phyloP scores from a whole-genome alignment of 2,797 vertebrate species.

The Gymnothorax javanicus region DNA sequence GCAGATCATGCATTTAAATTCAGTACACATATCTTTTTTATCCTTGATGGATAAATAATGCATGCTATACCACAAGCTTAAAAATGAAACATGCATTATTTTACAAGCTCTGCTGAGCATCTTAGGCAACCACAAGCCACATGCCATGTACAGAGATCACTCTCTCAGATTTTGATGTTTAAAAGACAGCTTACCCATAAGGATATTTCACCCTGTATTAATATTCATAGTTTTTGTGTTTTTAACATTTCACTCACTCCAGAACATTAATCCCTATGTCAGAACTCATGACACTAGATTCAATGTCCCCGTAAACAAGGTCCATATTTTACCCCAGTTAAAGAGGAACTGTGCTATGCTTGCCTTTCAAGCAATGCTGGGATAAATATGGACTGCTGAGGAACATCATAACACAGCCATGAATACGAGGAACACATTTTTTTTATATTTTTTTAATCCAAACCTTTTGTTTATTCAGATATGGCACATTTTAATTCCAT shows the following conservation, averaged over 20 bases:
- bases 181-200: background rate
- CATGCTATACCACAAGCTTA: background rate
- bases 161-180: background rate
- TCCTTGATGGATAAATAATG: background rate
- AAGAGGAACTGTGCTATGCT: background rate
- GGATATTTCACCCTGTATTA: too few relatives aligned
- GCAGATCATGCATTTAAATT: background rate
- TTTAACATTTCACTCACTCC: background rate
- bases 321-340: background rate
- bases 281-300: background rate
- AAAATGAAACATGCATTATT: background rate
- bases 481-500: background rate
- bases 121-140: background rate
- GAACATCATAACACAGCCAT: background rate
- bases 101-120: background rate
- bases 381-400: background rate
- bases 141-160: background rate
- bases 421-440: background rate
- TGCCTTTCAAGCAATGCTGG: background rate
- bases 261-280: background rate
- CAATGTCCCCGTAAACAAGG: background rate
- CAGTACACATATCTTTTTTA: background rate
- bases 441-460: background rate
- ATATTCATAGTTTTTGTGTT: background rate
- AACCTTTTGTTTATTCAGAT: background rate